These are phyloP conservation scores for Cephus nigrinus DNA, from an alignment of 2,888 invertebrate genomes.

Conservation along the genomic window DNA sequence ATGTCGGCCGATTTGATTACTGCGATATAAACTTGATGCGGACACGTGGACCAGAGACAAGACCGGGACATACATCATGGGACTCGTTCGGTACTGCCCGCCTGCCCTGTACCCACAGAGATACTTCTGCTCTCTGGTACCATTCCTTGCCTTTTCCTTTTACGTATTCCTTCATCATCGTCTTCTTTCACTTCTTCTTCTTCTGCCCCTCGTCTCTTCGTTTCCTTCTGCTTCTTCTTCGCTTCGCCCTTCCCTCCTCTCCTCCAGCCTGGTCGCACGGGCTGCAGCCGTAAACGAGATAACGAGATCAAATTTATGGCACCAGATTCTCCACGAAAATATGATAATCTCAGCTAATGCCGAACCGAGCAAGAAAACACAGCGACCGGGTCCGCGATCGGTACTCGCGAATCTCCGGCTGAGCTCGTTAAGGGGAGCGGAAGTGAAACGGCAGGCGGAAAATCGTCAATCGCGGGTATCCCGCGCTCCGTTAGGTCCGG, in stretches of 20 bases:
- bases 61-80: conserved; percentile 63
- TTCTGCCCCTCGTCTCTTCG: conserved; percentile 9
- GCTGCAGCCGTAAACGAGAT: conserved; percentile 62
- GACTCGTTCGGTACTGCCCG: conserved; percentile 52
- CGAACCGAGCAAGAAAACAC: conserved; percentile 43
- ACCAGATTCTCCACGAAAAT: conserved; percentile 61
- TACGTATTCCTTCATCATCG: not conserved
- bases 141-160: conserved; percentile 27
- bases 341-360: conserved; percentile 64
- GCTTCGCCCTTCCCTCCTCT: conserved; percentile 21
- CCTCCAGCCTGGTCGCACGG: conserved; percentile 40
- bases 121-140: conserved; percentile 28
- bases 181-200: not conserved
- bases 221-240: conserved; percentile 23
- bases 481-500: not conserved
- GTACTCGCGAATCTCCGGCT: not conserved
- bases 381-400: not conserved
- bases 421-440: not conserved
- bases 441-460: not conserved
- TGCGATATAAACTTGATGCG: conserved; percentile 64
- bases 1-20: conserved; percentile 64
- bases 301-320: conserved; percentile 67
- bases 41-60: conserved; percentile 57
- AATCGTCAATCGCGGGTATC: not conserved
- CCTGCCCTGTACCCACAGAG: conserved; percentile 15